Evolutionary conservation across 1,140 invertebrate species (phyloP), one percentile per base, ranked within the genome.

Genomic region (Sminthurides bifidus): DNA sequence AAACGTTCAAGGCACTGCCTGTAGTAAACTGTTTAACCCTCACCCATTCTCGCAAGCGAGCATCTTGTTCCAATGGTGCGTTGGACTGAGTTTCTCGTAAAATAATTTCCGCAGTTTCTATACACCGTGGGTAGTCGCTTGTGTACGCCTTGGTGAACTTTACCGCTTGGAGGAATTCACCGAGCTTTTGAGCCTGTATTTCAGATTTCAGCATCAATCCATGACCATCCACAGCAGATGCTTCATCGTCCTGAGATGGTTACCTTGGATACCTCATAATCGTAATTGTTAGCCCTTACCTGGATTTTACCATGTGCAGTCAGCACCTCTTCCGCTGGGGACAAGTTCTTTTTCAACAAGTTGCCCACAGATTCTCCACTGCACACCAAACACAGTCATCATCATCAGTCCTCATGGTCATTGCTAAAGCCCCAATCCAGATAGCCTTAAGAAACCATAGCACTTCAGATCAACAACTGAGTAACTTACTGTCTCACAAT

Each of bases 401-500:
- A 37, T n/a, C 15, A 33, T 35, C 14, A 23, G 29, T 23, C n/a
- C 14, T 33, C 2, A 24, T 51, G 15, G n/a, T 37, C 4, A 19
- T 15, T 19, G 2, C 10, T 10, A 43, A 3, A 15, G 1, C 10
- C 41, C 12, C n/a, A n/a, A n/a, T n/a, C n/a, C n/a, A n/a, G n/a
- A n/a, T n/a, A n/a, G n/a, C n/a, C n/a, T n/a, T n/a, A n/a, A n/a
- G n/a, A n/a, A 43, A 15, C 1, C 21, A 15, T 15, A 3, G 41
- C 12, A 21, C 2, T 19, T 33, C 21, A 51, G 33, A 23, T 4
- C 19, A 1, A 24, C 19, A 23, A n/a, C 33, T n/a, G 12, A 2
- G 8, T 51, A 8, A 35, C 54, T 56, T 50, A 56, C 54, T 56
- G 54, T 56, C 54, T 49, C 8, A 35, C 44, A 26, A 56, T 23